Evolutionary conservation across 2,113 vertebrate species (phyloP).

Genomic region (Neofelis nebulosa): DNA sequence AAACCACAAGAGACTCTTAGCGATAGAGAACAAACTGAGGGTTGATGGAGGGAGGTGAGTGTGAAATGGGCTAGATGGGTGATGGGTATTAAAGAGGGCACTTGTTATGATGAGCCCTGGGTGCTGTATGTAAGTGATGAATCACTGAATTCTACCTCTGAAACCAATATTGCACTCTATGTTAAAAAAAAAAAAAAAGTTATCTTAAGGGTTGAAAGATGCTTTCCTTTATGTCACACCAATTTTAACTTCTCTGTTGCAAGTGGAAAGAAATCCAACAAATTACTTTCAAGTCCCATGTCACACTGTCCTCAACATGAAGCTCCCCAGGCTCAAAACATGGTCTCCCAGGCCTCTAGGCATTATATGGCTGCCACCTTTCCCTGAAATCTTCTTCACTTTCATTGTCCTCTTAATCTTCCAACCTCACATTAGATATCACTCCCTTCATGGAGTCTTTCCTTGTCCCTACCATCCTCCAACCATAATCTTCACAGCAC

Average conservation of each 20-base stretch:
- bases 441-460: neutral
- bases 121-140: no score
- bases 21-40: no score
- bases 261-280: neutral
- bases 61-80: no score
- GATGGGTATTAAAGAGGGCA: no score
- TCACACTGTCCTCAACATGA: neutral
- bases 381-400: neutral
- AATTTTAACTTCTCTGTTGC: neutral
- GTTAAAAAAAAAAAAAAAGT: no score
- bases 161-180: no score
- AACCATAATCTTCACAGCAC: neutral
- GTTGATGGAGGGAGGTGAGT: no score
- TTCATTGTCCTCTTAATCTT: neutral
- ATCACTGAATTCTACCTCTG: neutral
- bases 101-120: no score
- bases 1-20: no score
- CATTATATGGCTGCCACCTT: rapidly evolving
- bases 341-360: neutral
- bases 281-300: neutral
- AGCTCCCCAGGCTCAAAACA: neutral
- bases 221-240: neutral
- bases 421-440: neutral
- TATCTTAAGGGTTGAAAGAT: neutral
- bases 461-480: neutral